These are phyloP conservation scores for Trachymyrmex cornetzi DNA, from an alignment of 1,140 invertebrate species.

Conservation along the genomic window DNA sequence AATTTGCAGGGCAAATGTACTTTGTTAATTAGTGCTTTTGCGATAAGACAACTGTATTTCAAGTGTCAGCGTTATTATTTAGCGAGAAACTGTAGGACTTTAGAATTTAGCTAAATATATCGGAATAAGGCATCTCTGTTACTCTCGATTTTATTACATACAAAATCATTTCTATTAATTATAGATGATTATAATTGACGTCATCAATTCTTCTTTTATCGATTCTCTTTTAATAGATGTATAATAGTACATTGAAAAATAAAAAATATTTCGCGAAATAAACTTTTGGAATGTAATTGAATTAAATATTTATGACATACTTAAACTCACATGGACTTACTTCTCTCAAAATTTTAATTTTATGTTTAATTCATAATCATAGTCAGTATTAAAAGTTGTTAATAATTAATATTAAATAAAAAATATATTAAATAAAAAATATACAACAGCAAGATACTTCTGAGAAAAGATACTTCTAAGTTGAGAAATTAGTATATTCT, in stretches of 20 bases:
- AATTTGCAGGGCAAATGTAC: constrained; percentile 23
- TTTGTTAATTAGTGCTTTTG: constrained; percentile 25
- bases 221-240: background rate
- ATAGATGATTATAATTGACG: constrained; percentile 15
- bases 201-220: background rate
- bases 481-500: background rate
- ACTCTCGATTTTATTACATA: background rate
- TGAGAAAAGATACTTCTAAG: background rate
- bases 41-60: background rate
- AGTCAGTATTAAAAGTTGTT: background rate
- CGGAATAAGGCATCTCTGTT: background rate
- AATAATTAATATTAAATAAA: background rate
- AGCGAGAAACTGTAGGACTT: background rate
- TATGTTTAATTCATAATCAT: background rate
- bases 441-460: background rate
- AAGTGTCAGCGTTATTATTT: background rate
- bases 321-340: background rate
- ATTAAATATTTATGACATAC: background rate
- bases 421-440: too few relatives aligned
- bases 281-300: background rate
- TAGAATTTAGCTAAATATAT: background rate
- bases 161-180: background rate
- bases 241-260: background rate
- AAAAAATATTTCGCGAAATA: background rate
- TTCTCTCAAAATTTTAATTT: background rate